phyloP scores from a whole-genome alignment of 2,888 invertebrate genomes.

The Cerceris ruficornis region DNA sequence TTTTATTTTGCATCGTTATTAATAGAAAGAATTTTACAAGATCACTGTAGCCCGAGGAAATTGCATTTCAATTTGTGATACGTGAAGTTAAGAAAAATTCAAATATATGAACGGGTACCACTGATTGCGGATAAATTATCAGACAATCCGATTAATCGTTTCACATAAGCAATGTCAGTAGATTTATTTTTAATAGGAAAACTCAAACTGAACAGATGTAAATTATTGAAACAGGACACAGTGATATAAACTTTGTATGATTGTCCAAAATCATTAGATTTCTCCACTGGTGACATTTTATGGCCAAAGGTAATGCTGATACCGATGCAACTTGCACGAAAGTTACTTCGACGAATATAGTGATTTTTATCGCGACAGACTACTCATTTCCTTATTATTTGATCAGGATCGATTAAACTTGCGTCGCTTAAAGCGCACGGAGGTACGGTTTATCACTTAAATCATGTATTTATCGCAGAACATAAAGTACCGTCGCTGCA shows the following conservation, averaged over 20 bases:
- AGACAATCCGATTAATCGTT: too few relatives aligned
- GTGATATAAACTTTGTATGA: conserved; percentile 28
- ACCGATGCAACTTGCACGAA: conserved; percentile 22
- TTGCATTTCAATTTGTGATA: too few relatives aligned
- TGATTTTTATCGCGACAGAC: conserved; percentile 31
- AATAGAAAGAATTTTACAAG: too few relatives aligned
- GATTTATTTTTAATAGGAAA: background rate
- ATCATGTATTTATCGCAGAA: conserved; percentile 27
- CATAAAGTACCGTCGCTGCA: conserved; percentile 22
- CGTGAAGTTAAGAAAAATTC: too few relatives aligned
- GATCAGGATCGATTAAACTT: conserved; percentile 34
- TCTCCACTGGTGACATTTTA: conserved; percentile 28
- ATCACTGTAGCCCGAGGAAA: too few relatives aligned
- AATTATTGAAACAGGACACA: background rate
- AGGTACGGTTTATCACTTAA: conserved; percentile 29
- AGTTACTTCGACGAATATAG: conserved; percentile 2
- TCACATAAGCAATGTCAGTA: background rate
- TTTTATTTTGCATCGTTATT: too few relatives aligned
- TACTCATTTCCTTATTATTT: conserved; percentile 41
- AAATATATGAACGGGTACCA: too few relatives aligned
- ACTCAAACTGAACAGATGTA: background rate
- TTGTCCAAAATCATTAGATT: conserved; percentile 19
- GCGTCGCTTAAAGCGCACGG: conserved; percentile 12
- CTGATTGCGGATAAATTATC: too few relatives aligned
- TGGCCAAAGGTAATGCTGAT: conserved; percentile 21